Percentiles rank a stretch among this genome's conserved stretches.
phyloP scores from a whole-genome alignment of 37 sponge, comb jelly and placozoan genomes.

The Beroe forskalii region DNA sequence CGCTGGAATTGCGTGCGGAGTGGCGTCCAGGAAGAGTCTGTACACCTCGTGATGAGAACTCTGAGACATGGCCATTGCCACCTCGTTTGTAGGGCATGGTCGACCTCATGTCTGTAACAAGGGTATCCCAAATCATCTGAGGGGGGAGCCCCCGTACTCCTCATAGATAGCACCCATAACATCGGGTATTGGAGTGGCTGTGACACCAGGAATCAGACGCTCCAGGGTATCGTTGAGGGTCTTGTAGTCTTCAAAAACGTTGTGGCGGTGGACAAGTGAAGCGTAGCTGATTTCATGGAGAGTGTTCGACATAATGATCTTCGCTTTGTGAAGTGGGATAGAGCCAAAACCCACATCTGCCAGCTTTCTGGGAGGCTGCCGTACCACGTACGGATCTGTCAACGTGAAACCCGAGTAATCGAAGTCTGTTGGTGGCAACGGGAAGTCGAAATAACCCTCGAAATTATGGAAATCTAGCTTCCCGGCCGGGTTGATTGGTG shows the following conservation, averaged over 20 bases:
- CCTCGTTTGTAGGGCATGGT: conserved; percentile 12
- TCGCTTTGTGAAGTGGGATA: not conserved
- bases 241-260: not conserved
- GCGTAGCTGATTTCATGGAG: not conserved
- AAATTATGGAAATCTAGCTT: not conserved
- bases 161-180: not conserved
- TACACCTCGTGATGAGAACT: not conserved
- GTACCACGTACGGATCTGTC: not conserved
- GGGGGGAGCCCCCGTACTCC: not conserved
- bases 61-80: not conserved
- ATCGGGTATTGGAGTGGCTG: not conserved
- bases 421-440: not conserved
- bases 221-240: not conserved
- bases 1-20: not conserved
- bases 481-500: not conserved
- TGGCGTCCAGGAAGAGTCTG: not conserved
- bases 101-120: not conserved
- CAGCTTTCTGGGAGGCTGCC: not conserved
- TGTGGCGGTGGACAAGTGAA: not conserved
- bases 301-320: not conserved
- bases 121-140: not conserved
- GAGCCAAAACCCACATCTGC: not conserved
- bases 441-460: conserved; percentile 48
- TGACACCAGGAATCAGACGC: not conserved
- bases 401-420: not conserved